Evolutionary conservation across 2,888 invertebrate genomes (phyloP).

Genomic region (Amphipyra tragopoginis): DNA sequence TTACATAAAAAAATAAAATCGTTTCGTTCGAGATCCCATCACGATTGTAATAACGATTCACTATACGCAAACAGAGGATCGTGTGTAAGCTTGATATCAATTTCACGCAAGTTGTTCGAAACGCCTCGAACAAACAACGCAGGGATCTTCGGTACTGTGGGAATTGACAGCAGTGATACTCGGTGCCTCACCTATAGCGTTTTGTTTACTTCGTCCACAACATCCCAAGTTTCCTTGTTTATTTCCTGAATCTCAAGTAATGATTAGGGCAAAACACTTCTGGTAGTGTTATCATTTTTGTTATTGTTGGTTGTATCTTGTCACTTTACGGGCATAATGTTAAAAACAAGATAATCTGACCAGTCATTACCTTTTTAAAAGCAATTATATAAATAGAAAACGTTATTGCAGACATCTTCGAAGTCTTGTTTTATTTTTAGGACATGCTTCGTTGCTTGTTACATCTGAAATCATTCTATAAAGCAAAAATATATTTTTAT

Average conservation of each 20-base stretch:
- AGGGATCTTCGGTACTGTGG: constrained; percentile 53
- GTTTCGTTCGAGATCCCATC: constrained; percentile 58
- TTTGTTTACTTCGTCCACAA: constrained; percentile 55
- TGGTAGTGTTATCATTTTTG: constrained; percentile 34
- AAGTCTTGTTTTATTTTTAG: too few species aligned
- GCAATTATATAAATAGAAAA: too few species aligned
- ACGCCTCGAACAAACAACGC: constrained; percentile 53
- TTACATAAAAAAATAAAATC: constrained; percentile 52
- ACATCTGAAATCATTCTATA: too few species aligned
- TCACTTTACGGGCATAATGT: constrained; percentile 2
- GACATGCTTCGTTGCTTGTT: too few species aligned
- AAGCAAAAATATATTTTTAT: background rate
- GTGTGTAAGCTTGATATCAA: constrained; percentile 79
- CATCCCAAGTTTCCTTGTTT: constrained; percentile 50
- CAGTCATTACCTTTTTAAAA: too few species aligned
- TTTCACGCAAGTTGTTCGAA: constrained; percentile 80
- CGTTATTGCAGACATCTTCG: background rate
- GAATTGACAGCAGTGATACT: constrained; percentile 64
- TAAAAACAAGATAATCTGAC: background rate
- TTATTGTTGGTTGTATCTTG: constrained; percentile 27
- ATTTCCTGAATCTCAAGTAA: constrained; percentile 54
- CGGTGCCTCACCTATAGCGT: constrained; percentile 48
- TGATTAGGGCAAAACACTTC: constrained; percentile 51
- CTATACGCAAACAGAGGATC: constrained; percentile 74
- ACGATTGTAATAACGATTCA: constrained; percentile 72